Percentiles rank a stretch among this genome's conserved stretches.
phyloP scores from a whole-genome alignment of 2,888 invertebrate genomes.

The Pristionchus maxplancki region DNA sequence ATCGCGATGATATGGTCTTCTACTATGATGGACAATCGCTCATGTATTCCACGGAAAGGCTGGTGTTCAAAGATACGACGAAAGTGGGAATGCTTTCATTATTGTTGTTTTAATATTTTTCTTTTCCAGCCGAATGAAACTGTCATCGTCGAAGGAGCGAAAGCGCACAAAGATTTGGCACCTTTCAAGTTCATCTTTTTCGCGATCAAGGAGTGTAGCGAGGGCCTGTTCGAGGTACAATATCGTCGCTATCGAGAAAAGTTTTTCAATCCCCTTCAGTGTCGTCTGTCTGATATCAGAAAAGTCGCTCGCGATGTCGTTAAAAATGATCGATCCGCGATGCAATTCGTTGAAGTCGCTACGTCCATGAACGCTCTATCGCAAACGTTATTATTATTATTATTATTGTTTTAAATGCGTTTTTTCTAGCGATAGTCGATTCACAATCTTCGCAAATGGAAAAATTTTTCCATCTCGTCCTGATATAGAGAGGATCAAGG shows the following conservation, averaged over 20 bases:
- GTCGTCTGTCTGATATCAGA: neutral
- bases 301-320: neutral
- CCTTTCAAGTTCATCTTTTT: neutral
- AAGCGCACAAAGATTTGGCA: neutral
- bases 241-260: too few species aligned
- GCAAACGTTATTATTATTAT: neutral
- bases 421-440: neutral
- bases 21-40: constrained; percentile 49
- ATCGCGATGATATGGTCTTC: neutral
- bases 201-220: neutral
- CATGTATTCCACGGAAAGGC: constrained; percentile 23
- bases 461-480: constrained; percentile 43
- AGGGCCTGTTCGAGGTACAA: neutral
- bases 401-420: neutral
- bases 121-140: neutral
- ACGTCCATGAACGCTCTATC: neutral
- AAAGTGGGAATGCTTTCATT: neutral
- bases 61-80: neutral
- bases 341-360: constrained; percentile 14
- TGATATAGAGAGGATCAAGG: neutral
- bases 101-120: neutral
- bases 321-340: constrained; percentile 5
- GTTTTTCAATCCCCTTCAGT: neutral
- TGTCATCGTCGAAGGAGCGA: neutral
- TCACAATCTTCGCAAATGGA: constrained; percentile 39